Percentiles rank a stretch among this genome's conserved stretches.
Conservation (phyloP, 2,797 vertebrate species). For the Crenuchus spilurus region DNA sequence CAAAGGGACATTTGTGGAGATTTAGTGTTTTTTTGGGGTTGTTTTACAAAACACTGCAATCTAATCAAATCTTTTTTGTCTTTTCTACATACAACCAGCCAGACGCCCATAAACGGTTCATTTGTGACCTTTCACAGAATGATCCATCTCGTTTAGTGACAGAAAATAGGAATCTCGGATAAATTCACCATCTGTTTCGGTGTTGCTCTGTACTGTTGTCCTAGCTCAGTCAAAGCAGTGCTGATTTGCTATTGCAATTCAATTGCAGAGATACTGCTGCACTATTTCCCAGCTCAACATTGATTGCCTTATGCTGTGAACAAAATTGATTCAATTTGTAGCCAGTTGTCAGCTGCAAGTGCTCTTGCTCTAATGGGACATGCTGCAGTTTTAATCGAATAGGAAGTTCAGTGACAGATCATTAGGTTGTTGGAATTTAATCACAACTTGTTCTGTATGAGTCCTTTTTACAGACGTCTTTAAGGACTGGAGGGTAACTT, state of each 20-base stretch:
- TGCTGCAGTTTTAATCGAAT: slow-evolving; percentile 47
- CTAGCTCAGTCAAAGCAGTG: slow-evolving; percentile 15
- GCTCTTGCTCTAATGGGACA: slow-evolving; percentile 42
- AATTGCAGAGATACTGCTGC: slow-evolving; percentile 28
- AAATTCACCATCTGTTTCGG: slow-evolving; percentile 15
- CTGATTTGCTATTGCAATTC: slow-evolving; percentile 36
- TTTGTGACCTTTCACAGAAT: slow-evolving; percentile 65
- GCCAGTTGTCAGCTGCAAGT: slow-evolving; percentile 41
- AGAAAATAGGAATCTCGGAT: slow-evolving; percentile 53
- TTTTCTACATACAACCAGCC: slow-evolving; percentile 65
- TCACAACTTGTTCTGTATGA: slow-evolving; percentile 21
- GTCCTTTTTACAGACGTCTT: slow-evolving; percentile 26
- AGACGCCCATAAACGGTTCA: slow-evolving; percentile 54
- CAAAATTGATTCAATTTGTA: slow-evolving; percentile 55
- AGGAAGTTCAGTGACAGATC: slow-evolving; percentile 46
- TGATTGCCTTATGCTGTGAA: slow-evolving; percentile 46
- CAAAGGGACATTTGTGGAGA: too few species aligned
- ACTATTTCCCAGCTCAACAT: slow-evolving; percentile 43
- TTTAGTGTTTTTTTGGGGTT: too few species aligned
- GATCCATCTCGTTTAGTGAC: slow-evolving; percentile 65
- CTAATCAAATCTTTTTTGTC: not conserved
- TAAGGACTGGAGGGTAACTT: slow-evolving; percentile 2
- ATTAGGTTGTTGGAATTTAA: slow-evolving; percentile 43
- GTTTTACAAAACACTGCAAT: not conserved
- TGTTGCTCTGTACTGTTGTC: slow-evolving; percentile 1